A percentile compares a stretch with the other conserved stretches of the same genome.
Evolutionary conservation across 2,888 invertebrate genomes (phyloP).

Genomic region (Criorhina ranunculi): DNA sequence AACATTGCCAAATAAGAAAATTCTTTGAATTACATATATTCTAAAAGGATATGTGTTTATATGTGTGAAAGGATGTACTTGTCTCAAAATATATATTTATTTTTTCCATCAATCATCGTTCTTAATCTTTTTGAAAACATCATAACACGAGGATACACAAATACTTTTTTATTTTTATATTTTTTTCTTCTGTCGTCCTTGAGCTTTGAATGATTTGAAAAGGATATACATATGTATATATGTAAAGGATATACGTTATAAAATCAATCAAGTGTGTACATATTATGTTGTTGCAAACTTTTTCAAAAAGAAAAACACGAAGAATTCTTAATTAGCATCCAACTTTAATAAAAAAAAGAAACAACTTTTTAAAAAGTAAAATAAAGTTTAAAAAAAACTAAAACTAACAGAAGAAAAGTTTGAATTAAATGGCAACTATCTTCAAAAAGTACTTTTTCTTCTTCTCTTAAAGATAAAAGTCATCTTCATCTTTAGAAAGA

Average conservation of each 20-base stretch:
- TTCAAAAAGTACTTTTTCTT: slow-evolving; percentile 31
- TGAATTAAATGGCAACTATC: slow-evolving; percentile 69
- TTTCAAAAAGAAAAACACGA: slow-evolving; percentile 2
- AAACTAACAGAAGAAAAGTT: slow-evolving; percentile 42
- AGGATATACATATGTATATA: neutral
- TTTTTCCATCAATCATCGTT: slow-evolving; percentile 53
- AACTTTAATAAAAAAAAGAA: slow-evolving; percentile 25
- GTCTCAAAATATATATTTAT: neutral
- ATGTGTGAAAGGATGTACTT: slow-evolving; percentile 4
- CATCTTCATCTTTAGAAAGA: slow-evolving; percentile 15
- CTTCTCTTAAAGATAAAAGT: slow-evolving; percentile 58
- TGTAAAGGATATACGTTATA: neutral
- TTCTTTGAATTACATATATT: slow-evolving; percentile 51
- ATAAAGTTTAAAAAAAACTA: neutral
- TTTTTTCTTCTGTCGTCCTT: slow-evolving; percentile 5
- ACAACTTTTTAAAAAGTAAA: neutral
- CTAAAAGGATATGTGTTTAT: neutral
- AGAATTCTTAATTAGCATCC: slow-evolving; percentile 45
- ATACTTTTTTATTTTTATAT: no score
- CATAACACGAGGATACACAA: slow-evolving; percentile 7
- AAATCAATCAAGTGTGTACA: slow-evolving; percentile 28
- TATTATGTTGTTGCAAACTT: neutral
- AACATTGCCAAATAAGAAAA: slow-evolving; percentile 39
- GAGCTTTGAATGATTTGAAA: slow-evolving; percentile 7
- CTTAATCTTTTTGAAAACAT: slow-evolving; percentile 24